Evolutionary conservation across 2,113 vertebrate species (phyloP).

Genomic region (Protobothrops mucrosquamatus): DNA sequence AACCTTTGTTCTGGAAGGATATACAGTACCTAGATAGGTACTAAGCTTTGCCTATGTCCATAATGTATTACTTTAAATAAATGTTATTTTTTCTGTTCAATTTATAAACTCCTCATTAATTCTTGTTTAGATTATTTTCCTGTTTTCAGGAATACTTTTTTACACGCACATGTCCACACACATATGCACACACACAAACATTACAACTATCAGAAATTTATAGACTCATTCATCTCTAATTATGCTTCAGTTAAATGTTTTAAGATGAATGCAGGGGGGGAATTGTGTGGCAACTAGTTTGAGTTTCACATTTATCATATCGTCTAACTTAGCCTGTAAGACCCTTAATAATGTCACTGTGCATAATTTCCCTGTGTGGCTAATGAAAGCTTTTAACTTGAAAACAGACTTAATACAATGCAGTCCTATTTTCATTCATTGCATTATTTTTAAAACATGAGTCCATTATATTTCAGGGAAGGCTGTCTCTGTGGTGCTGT

Average conservation of each 20-base stretch:
- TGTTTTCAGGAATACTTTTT: not conserved
- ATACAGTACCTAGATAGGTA: not conserved
- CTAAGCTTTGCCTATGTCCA: not conserved
- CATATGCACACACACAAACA: not conserved
- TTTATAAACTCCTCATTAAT: not conserved
- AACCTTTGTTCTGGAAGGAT: not conserved
- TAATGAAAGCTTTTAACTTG: not conserved
- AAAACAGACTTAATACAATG: not conserved
- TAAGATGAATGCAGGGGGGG: not conserved
- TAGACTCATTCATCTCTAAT: not conserved
- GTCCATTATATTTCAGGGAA: not conserved
- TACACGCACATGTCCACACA: not conserved
- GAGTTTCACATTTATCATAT: not conserved
- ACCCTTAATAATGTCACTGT: not conserved
- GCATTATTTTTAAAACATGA: not conserved
- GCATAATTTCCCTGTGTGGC: not conserved
- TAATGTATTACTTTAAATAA: not conserved
- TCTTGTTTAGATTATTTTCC: not conserved
- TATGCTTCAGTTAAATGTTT: not conserved
- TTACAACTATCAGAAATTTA: not conserved
- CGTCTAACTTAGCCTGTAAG: not conserved
- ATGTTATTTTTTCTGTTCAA: not conserved
- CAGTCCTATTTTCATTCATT: not conserved
- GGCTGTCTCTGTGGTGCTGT: not conserved
- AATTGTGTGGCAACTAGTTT: not conserved